These are phyloP conservation scores for Cylindroiulus punctatus DNA, from an alignment of 2,888 invertebrate species.

Conservation along the genomic window DNA sequence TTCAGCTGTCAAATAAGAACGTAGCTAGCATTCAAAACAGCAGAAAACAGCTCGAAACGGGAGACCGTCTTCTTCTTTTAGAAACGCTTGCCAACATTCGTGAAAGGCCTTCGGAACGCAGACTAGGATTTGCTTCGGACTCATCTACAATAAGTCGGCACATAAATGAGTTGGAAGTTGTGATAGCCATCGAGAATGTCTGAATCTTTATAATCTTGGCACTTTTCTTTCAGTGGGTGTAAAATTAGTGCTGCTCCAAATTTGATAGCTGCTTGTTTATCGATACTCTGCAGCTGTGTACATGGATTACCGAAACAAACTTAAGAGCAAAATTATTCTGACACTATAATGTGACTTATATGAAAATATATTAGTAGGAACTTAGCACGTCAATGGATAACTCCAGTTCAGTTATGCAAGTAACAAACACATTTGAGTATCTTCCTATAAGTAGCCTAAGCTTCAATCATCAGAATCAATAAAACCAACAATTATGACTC, in stretches of 20 bases:
- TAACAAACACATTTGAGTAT: too few species aligned
- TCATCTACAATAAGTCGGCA: background rate
- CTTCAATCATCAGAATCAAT: too few species aligned
- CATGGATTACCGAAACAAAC: background rate
- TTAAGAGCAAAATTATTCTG: background rate
- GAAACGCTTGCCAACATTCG: conserved; percentile 27
- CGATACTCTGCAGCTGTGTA: background rate
- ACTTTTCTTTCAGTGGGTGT: background rate
- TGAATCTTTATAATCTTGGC: background rate
- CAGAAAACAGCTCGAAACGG: conserved; percentile 8
- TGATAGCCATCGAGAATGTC: background rate
- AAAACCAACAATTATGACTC: too few species aligned
- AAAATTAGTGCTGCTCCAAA: background rate
- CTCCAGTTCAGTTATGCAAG: too few species aligned
- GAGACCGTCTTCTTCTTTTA: background rate
- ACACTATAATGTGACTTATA: background rate
- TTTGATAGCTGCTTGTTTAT: background rate
- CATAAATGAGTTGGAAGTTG: conserved; percentile 10
- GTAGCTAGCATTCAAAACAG: background rate
- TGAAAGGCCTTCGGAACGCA: background rate
- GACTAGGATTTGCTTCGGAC: background rate
- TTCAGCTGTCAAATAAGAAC: conserved; percentile 35
- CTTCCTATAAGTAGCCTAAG: too few species aligned
- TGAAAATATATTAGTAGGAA: background rate
- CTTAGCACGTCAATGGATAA: too few species aligned